These are phyloP conservation scores for Chaetura pelagica DNA, from an alignment of 2,113 vertebrate species.

Conservation along the genomic window DNA sequence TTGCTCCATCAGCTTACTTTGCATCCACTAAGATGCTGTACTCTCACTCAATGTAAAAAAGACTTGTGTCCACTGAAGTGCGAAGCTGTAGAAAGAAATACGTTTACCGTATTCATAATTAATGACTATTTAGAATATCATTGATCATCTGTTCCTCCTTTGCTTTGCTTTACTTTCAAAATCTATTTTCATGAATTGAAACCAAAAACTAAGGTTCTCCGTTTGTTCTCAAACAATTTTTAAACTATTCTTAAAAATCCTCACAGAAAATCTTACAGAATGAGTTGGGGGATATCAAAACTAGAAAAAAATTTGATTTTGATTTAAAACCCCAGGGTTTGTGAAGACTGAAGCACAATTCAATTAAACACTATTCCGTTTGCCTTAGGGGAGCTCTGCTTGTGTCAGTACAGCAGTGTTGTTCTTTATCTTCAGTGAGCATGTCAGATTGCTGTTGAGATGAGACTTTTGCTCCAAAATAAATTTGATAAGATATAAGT, in stretches of 20 bases:
- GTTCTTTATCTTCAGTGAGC: neutral
- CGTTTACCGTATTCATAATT: neutral
- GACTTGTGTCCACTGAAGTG: neutral
- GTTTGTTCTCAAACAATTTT: neutral
- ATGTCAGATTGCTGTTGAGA: neutral
- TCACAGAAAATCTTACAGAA: neutral
- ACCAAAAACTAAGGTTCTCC: neutral
- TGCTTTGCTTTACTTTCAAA: neutral
- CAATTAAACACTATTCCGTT: neutral
- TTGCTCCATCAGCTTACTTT: neutral
- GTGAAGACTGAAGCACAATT: neutral
- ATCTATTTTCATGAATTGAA: neutral
- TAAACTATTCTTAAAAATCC: neutral
- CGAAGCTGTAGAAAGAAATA: neutral
- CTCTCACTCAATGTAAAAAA: neutral
- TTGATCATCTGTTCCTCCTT: neutral
- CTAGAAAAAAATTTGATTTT: neutral
- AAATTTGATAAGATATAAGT: neutral
- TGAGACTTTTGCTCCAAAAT: neutral
- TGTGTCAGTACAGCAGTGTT: neutral
- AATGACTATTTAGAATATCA: neutral
- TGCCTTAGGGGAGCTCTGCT: neutral
- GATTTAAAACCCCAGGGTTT: neutral
- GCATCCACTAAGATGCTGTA: neutral
- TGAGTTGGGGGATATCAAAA: neutral